Evolutionary conservation across 2,113 vertebrate genomes (phyloP).

Genomic region (Pteronura brasiliensis): DNA sequence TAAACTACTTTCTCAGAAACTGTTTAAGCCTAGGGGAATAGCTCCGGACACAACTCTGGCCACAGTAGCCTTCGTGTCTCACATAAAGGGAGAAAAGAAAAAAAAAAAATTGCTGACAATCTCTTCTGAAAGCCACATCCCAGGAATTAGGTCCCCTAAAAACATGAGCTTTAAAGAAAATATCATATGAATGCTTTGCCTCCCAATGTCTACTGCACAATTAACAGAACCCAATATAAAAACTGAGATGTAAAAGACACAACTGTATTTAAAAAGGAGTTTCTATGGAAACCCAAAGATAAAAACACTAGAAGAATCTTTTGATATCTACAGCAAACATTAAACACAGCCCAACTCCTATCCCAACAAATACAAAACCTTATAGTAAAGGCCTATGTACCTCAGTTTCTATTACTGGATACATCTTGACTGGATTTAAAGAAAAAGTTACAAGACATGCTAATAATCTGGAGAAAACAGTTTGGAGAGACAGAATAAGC

Average conservation of each 20-base stretch:
- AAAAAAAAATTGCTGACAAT: background rate
- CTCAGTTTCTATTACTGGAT: background rate
- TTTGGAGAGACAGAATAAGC: background rate
- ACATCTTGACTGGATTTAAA: background rate
- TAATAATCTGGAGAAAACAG: background rate
- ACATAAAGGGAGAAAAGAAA: background rate
- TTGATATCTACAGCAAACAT: background rate
- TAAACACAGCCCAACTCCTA: background rate
- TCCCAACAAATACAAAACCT: background rate
- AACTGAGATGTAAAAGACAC: background rate
- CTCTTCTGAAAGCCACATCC: background rate
- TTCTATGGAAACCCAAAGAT: background rate
- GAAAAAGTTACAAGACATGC: background rate
- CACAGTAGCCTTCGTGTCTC: background rate
- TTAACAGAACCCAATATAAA: background rate
- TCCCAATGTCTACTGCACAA: background rate
- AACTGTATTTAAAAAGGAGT: background rate
- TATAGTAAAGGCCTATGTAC: background rate
- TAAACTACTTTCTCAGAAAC: background rate
- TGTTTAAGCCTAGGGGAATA: background rate
- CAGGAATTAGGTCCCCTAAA: background rate
- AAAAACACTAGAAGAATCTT: background rate
- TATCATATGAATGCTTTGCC: background rate
- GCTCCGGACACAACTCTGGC: background rate
- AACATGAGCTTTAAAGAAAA: background rate